A percentile compares a stretch with the other conserved stretches of the same genome.
Evolutionary conservation across 2,113 vertebrate species (phyloP).

Genomic region (Urocynchramus pylzowi): DNA sequence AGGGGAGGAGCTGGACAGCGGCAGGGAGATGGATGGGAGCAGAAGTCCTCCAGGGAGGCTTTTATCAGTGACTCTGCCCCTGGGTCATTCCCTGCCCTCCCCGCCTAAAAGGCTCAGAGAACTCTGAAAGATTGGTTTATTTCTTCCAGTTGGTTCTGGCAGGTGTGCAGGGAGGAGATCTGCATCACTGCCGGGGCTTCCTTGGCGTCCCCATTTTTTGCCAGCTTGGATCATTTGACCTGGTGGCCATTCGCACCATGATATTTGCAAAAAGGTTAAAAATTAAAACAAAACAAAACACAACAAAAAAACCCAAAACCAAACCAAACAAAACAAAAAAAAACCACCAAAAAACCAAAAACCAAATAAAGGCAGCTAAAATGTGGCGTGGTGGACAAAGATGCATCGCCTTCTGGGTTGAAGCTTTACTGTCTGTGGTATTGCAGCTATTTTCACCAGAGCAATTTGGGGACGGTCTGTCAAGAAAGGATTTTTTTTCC

Average conservation of each 20-base stretch:
- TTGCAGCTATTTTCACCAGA: neutral
- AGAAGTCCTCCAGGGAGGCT: neutral
- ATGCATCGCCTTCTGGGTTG: rapidly evolving
- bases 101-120: neutral
- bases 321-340: no score
- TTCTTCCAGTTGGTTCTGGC: rapidly evolving
- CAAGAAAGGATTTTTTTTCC: neutral
- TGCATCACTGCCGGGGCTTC: rapidly evolving
- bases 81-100: neutral
- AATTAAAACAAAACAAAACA: no score
- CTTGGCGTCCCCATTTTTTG: rapidly evolving
- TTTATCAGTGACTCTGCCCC: neutral
- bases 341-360: neutral
- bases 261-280: neutral
- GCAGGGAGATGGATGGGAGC: neutral
- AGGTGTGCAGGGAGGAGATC: neutral
- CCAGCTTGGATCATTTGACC: neutral
- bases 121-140: no score
- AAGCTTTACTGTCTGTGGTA: neutral
- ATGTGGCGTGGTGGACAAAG: rapidly evolving
- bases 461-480: rapidly evolving
- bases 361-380: neutral
- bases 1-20: neutral
- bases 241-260: rapidly evolving
- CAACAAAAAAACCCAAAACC: neutral